Percentiles rank a stretch among this genome's conserved stretches.
phyloP scores from a whole-genome alignment of 2,888 invertebrate species.

The Mycalesis mineus region DNA sequence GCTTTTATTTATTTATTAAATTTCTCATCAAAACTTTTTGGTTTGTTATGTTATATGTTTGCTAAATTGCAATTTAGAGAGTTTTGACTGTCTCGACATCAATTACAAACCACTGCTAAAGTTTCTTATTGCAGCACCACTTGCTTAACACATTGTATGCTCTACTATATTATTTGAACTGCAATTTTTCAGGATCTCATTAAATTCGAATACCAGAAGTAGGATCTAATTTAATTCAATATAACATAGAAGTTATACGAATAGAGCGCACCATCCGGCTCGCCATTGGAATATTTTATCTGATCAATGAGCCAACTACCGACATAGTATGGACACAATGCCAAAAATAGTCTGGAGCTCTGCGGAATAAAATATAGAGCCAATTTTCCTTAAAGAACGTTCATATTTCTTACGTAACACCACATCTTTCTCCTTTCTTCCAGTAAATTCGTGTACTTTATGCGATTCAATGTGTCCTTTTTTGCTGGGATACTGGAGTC shows the following conservation, averaged over 20 bases:
- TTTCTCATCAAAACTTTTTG: no score
- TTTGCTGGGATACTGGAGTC: background rate
- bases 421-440: background rate
- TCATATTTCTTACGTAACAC: constrained; percentile 2
- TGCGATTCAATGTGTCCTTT: background rate
- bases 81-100: no score
- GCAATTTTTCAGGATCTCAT: no score
- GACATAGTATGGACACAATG: constrained; percentile 12
- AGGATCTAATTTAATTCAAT: no score
- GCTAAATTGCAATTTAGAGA: no score
- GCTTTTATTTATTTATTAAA: no score
- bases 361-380: constrained; percentile 18
- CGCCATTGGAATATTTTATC: constrained; percentile 16
- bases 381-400: constrained; percentile 7
- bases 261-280: background rate
- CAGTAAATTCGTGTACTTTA: background rate
- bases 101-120: no score
- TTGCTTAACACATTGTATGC: no score
- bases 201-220: no score
- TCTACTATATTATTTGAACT: no score
- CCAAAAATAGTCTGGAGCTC: constrained; percentile 14
- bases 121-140: no score
- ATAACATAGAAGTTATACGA: background rate
- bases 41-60: no score
- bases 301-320: constrained; percentile 17